These are phyloP conservation scores for Pygoscelis antarcticus DNA, from an alignment of 2,113 vertebrate species.

Conservation along the genomic window DNA sequence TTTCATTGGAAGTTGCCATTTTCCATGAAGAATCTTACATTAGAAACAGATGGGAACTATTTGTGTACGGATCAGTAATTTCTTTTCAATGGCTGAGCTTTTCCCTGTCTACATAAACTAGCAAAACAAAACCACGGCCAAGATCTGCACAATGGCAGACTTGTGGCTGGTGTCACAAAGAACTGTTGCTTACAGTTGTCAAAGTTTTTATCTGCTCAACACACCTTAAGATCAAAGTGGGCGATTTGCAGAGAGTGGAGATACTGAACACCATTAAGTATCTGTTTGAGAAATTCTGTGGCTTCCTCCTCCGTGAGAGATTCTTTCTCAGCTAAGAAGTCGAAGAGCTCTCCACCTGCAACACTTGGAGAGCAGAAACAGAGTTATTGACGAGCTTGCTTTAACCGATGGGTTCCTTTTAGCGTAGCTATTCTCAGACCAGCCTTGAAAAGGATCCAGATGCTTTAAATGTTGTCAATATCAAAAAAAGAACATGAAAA, in stretches of 20 bases:
- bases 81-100: background rate
- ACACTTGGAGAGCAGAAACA: conserved; percentile 78
- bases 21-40: background rate
- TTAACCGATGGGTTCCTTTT: background rate
- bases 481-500: background rate
- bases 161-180: background rate
- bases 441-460: background rate
- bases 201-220: background rate
- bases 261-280: conserved; percentile 95
- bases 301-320: conserved; percentile 96
- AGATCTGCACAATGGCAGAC: background rate
- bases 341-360: conserved; percentile 95
- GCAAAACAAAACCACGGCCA: background rate
- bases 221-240: conserved; percentile 98
- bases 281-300: conserved; percentile 98
- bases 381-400: background rate
- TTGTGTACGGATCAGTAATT: background rate
- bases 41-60: background rate
- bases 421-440: background rate
- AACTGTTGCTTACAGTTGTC: background rate
- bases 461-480: background rate
- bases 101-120: background rate
- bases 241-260: conserved; percentile 94
- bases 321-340: conserved; percentile 98
- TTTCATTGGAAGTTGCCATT: background rate